Evolutionary conservation across 2,888 invertebrate genomes (phyloP).

Genomic region (Incurvaria masculella): DNA sequence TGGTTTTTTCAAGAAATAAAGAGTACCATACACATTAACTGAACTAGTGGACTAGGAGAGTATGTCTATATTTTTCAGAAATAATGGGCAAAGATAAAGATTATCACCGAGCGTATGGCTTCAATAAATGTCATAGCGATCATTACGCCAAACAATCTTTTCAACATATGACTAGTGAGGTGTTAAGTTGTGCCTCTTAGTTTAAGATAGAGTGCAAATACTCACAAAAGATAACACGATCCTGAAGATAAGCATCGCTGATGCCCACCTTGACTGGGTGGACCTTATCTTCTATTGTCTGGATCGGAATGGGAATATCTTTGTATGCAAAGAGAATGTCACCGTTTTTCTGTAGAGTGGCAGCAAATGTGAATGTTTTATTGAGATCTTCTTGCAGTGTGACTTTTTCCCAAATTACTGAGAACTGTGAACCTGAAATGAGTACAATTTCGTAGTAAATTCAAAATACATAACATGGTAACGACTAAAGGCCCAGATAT

Average conservation of each 20-base stretch:
- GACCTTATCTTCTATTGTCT: constrained; percentile 72
- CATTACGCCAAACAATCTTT: no score
- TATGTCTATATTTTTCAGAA: no score
- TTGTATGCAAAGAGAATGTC: constrained; percentile 93
- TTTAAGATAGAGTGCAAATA: constrained; percentile 17
- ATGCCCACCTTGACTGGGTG: constrained; percentile 98
- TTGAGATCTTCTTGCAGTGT: constrained; percentile 73
- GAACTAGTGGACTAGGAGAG: no score
- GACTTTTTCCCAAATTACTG: constrained; percentile 93
- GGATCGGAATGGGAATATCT: constrained; percentile 73
- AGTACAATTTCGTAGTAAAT: background rate
- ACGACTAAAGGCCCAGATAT: no score
- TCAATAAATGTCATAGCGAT: no score
- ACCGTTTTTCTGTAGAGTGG: constrained; percentile 80
- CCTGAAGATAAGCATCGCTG: constrained; percentile 96
- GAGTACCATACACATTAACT: no score
- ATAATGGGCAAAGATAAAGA: no score
- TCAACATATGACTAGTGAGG: no score
- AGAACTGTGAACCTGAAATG: constrained; percentile 76
- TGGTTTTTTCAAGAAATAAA: no score
- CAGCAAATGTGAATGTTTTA: constrained; percentile 89
- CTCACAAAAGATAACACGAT: constrained; percentile 82
- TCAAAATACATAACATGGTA: no score
- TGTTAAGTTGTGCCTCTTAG: no score
- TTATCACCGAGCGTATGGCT: no score